Conservation (phyloP, 2,888 invertebrate species). For the Tenthredo notha region DNA sequence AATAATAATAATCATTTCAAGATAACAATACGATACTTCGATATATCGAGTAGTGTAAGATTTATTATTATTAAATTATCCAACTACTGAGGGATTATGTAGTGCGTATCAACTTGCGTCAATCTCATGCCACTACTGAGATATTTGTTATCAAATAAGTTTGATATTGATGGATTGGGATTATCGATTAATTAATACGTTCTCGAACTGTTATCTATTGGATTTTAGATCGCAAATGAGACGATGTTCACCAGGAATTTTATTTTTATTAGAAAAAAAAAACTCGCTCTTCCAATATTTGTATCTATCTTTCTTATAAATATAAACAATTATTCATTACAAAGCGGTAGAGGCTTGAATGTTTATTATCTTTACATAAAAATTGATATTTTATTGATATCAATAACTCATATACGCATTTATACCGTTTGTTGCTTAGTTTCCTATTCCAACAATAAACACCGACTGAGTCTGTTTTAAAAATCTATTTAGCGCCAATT, state of each 20-base stretch:
- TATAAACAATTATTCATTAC: not conserved
- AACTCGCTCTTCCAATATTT: not conserved
- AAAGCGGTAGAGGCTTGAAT: not conserved
- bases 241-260: not conserved
- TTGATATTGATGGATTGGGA: conserved; percentile 8
- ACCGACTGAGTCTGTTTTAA: not conserved
- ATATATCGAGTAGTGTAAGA: not conserved
- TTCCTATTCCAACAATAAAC: not conserved
- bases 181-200: not conserved
- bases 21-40: not conserved
- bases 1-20: not conserved
- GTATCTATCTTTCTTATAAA: not conserved
- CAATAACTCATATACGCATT: not conserved
- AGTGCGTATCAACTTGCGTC: conserved; percentile 13
- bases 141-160: not conserved
- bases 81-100: not conserved
- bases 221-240: not conserved
- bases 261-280: not conserved
- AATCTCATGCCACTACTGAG: conserved; percentile 19
- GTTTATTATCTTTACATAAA: not conserved
- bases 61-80: not conserved
- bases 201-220: not conserved
- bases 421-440: not conserved
- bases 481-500: not conserved
- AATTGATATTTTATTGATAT: not conserved